A percentile compares a stretch with the other conserved stretches of the same genome.
phyloP scores from a whole-genome alignment of 2,888 invertebrate genomes.

The Sepioteuthis lessoniana region DNA sequence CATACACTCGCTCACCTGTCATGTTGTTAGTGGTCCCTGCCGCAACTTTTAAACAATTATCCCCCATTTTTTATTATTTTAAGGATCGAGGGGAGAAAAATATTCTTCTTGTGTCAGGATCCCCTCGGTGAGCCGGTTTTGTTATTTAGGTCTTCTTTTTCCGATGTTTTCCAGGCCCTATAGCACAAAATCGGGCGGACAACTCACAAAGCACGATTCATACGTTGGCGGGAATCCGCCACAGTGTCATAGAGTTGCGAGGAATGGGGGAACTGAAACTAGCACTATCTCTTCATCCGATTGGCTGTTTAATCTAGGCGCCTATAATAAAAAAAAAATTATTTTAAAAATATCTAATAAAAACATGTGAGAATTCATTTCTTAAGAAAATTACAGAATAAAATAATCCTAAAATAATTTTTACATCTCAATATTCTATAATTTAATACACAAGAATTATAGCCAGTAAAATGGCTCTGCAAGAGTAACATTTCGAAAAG shows the following conservation, averaged over 20 bases:
- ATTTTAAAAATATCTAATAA: no score
- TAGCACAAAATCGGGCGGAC: not conserved
- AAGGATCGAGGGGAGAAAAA: constrained; percentile 25
- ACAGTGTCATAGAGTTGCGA: not conserved
- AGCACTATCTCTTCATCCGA: no score
- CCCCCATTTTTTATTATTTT: constrained; percentile 39
- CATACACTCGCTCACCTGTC: constrained; percentile 39
- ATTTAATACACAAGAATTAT: no score
- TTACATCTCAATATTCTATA: no score
- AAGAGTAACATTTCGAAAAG: no score
- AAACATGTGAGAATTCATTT: no score
- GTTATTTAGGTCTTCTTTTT: not conserved
- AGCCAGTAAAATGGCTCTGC: no score
- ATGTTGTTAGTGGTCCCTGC: constrained; percentile 19
- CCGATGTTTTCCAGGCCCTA: not conserved
- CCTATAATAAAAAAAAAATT: no score
- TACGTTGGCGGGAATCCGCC: constrained; percentile 14
- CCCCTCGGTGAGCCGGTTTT: not conserved
- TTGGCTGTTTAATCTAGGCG: no score
- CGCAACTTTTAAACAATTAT: constrained; percentile 41
- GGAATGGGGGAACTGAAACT: not conserved
- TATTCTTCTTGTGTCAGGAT: not conserved
- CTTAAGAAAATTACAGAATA: no score
- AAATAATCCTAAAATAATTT: no score
- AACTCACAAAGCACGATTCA: not conserved